phyloP scores from a whole-genome alignment of 2,113 vertebrate genomes.

The Aptenodytes patagonicus region DNA sequence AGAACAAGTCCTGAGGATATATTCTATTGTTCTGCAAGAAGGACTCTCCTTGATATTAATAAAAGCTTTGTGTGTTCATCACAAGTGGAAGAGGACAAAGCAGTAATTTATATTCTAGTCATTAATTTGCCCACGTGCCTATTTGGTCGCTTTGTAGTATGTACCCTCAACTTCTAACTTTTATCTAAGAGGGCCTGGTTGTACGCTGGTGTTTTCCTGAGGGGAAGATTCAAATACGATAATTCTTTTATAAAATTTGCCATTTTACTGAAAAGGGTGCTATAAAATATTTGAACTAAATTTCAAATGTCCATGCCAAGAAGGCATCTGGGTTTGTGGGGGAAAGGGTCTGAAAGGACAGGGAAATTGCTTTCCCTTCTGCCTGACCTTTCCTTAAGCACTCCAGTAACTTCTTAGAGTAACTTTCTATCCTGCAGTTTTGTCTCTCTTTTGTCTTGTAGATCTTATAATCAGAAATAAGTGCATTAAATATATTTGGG shows the following conservation, averaged over 20 bases:
- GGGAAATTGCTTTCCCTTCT: background rate
- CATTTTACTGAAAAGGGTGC: background rate
- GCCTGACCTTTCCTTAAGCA: background rate
- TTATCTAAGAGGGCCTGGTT: background rate
- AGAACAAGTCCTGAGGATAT: background rate
- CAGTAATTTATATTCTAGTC: background rate
- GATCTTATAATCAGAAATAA: background rate
- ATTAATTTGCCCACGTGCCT: background rate
- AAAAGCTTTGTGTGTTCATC: background rate
- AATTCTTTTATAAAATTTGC: background rate
- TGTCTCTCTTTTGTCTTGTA: background rate
- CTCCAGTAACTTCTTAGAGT: background rate
- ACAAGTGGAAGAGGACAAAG: background rate
- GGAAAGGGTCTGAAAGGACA: background rate
- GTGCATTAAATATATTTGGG: background rate
- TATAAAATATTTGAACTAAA: background rate
- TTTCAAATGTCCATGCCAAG: background rate
- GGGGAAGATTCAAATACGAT: background rate
- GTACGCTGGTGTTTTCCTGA: background rate
- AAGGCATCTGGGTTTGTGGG: background rate
- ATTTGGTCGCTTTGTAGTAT: background rate
- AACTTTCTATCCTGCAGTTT: background rate
- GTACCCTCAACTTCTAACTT: background rate
- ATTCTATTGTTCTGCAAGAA: background rate
- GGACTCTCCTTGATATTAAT: background rate